Evolutionary conservation across 2,888 invertebrate species (phyloP), one percentile per base, ranked within the genome.

Genomic region (Micropterix aruncella): DNA sequence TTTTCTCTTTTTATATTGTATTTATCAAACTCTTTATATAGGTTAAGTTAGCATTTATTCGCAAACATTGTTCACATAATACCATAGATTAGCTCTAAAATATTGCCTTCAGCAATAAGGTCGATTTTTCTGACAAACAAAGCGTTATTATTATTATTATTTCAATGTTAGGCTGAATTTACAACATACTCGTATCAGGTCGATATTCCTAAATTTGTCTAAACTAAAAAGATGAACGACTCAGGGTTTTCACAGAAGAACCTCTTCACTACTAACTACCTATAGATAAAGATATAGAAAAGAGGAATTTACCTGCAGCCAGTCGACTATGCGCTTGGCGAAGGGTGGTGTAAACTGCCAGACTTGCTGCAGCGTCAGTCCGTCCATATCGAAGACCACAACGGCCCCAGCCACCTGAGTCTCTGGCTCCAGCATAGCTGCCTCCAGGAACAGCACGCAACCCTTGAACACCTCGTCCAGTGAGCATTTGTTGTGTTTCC

Each of bases 341-440:
- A 88, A 88, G 3, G 80, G 77, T 2, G 89, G 89, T 3, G 86
- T 87, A 62, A 89, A 89, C 62, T 89, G 88, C 77, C 85, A 81
- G 2, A 86, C 84, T 59, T 89, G 89, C 56, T 80, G 79, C 57
- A 89, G 65, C 38, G 80, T 79, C 1, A 90, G 72, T 0, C 89
- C 89, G 48, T 87, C 84, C 85, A 89, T 86, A 59, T 89, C 89
- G 57, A 89, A 85, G 51, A 89, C 79, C 37, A 89, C 85, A 7
- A 86, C 74, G 1, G 83, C 84, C 0, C 88, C 88, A 52, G 80
- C 77, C 38, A 84, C 78, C 64, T 82, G 82, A 0, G 80, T 77
- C 58, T 77, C 76, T 0, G 87, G 85, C 56, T 89, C 89, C 53
- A 86, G 58, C 77, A 87, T 82, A 42, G 89, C 88, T 0, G 85